phyloP scores from a whole-genome alignment of 1,140 invertebrate genomes.

The Drosophila subobscura region DNA sequence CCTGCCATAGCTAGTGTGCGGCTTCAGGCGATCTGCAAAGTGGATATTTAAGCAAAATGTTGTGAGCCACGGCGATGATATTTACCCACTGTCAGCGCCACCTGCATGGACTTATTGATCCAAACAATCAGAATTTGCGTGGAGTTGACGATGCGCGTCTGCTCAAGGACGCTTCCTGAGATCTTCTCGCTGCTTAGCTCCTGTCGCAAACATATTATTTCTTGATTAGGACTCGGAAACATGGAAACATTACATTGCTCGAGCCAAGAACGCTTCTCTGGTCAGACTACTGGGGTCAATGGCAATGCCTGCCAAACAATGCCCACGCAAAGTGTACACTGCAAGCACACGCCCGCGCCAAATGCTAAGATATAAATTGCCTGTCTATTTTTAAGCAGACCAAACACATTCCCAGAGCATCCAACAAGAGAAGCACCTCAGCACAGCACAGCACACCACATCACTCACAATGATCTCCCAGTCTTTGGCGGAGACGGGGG shows the following conservation, averaged over 20 bases:
- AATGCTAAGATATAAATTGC: constrained; percentile 72
- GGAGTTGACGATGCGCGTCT: constrained; percentile 84
- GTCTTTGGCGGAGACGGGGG: constrained; percentile 80
- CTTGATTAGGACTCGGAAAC: neutral
- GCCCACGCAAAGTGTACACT: constrained; percentile 57
- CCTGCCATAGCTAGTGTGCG: constrained; percentile 69
- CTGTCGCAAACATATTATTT: constrained; percentile 46
- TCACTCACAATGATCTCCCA: constrained; percentile 83
- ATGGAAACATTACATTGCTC: neutral
- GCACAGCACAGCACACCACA: constrained; percentile 3
- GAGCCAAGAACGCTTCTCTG: constrained; percentile 5
- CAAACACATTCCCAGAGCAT: constrained; percentile 1
- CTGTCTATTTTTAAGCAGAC: constrained; percentile 57
- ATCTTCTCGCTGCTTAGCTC: constrained; percentile 84
- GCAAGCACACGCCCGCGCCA: constrained; percentile 66
- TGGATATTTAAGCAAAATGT: neutral
- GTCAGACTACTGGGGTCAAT: constrained; percentile 59
- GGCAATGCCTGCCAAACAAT: constrained; percentile 71
- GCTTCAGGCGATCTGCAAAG: constrained; percentile 71
- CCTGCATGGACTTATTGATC: constrained; percentile 84
- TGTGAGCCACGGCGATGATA: neutral
- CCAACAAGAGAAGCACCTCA: constrained; percentile 30
- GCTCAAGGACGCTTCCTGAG: constrained; percentile 84
- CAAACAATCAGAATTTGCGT: constrained; percentile 84
- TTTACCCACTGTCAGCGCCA: constrained; percentile 84